Base-by-base conservation (phyloP, 2,888 invertebrate species). In the Silvanus unidentatus region DNA sequence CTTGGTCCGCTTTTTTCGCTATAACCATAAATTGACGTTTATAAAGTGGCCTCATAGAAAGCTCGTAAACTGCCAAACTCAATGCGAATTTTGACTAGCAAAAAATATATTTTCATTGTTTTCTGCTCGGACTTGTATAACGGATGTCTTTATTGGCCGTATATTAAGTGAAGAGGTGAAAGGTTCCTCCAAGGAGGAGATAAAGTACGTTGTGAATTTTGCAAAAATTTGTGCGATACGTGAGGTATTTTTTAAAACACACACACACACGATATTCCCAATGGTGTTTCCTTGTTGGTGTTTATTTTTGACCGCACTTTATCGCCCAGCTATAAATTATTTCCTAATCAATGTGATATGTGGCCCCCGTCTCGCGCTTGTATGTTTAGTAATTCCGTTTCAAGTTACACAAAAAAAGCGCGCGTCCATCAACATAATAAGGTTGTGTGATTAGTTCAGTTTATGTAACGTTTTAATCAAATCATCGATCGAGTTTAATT, bases 401-500 rank as follows among this genome's bases (percentile, higher is more conserved):
- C 16, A 41, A 50, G 48, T 54, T 51, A 47, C 46, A 49, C 50
- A 45, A 52, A 49, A 48, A 49, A 54, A 50, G 48, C 3, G 8
- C 8, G 3, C 8, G 8, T 22, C 8, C 22, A 22, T 22, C 22
- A 22, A 22, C 22, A 22, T 22, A 22, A 22, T 22, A 22, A 22
- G 22, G 47, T 49, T 48, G 57, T 32, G 32, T n/a, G 5, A 22
- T 50, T 53, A 50, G 52, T 49, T 49, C 54, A 59, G 60, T 59
- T 59, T 57, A 55, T 55, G 50, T 44, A 50, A 55, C 59, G 53
- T 62, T 63, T 65, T 65, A 63, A 65, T 65, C 64, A 64, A 65
- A 62, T 66, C 68, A 68, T 69, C 68, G 62, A 69, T 66, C n/a
- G 60, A 60, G 67, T 65, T 64, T 66, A 68, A 68, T 69, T 69